Base-by-base conservation (phyloP, 2,888 invertebrate genomes). In the Trichopoda pennipes region DNA sequence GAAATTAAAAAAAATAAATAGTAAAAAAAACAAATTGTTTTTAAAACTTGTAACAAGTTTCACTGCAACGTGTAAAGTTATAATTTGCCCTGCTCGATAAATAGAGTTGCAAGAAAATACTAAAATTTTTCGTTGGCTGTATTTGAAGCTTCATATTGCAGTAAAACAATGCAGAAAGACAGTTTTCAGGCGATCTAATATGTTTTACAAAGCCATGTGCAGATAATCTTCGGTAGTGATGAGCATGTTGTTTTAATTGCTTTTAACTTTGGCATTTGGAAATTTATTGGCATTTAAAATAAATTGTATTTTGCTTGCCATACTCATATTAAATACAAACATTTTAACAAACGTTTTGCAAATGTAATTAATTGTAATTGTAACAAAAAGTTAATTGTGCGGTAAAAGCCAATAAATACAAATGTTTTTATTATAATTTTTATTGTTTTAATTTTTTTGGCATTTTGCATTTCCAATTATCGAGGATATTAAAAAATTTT, bases 191-290 rank as follows among this genome's bases (percentile, higher is more conserved):
- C 42, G 47, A 42, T 17, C 28, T 28, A 14, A 12, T 19, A n/a
- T 42, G 8, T 28, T 28, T 1, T 23, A 16, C 42, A 42, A 16
- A 21, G 21, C 21, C 53, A 53, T 63, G 47, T 75, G 68, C 60
- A 69, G 47, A 17, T 60, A 61, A 42, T 68, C n/a, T 28, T 64
- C 19, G 63, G 38, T 60, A 14, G 35, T 44, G 74, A 78, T 70
- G 60, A 78, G 55, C 78, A 78, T 56, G 44, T 72, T 79, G 72
- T 66, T 78, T 82, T 78, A 74, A 82, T 82, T 78, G 81, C 70
- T 28, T 74, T 78, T 58, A 77, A 78, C 81, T 81, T 81, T 78
- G 81, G 74, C 49, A 81, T 81, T 81, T 77, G 23, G 60, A 60
- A 58, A 72, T 72, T 58, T 66, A 58, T 79, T 72, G 74, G 55